phyloP scores from a whole-genome alignment of 2,113 vertebrate genomes.

The Micronycteris hirsuta region DNA sequence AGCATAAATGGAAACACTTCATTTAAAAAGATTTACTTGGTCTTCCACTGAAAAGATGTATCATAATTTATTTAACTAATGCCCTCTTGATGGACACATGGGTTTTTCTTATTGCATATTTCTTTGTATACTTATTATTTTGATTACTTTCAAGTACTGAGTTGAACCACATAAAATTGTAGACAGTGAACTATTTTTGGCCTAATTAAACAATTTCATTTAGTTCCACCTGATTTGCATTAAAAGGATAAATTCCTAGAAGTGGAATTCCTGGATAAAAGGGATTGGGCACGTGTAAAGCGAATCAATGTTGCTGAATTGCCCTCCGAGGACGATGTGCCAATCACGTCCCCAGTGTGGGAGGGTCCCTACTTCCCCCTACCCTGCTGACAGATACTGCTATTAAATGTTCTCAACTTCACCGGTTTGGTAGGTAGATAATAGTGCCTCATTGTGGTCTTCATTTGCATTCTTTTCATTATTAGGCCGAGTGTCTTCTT shows the following conservation, averaged over 20 bases:
- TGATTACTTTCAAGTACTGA: neutral
- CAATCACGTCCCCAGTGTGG: accelerated
- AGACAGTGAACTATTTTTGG: neutral
- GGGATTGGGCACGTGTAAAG: neutral
- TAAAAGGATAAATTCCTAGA: neutral
- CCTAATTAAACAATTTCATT: neutral
- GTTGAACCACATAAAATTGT: neutral
- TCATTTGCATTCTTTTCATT: constrained; percentile 27
- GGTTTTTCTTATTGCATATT: neutral
- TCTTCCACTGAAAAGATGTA: neutral
- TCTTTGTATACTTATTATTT: neutral
- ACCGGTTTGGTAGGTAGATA: neutral
- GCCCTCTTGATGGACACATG: neutral
- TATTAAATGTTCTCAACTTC: neutral
- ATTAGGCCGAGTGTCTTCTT: neutral
- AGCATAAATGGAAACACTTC: neutral
- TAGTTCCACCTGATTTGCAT: neutral
- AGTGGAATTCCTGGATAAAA: neutral
- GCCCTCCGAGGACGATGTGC: neutral
- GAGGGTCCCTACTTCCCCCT: neutral
- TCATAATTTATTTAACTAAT: neutral
- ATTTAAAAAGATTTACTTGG: neutral
- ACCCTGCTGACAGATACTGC: neutral
- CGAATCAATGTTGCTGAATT: neutral
- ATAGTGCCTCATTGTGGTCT: neutral